Conservation (phyloP, 2,113 vertebrate genomes). For the Protobothrops mucrosquamatus region DNA sequence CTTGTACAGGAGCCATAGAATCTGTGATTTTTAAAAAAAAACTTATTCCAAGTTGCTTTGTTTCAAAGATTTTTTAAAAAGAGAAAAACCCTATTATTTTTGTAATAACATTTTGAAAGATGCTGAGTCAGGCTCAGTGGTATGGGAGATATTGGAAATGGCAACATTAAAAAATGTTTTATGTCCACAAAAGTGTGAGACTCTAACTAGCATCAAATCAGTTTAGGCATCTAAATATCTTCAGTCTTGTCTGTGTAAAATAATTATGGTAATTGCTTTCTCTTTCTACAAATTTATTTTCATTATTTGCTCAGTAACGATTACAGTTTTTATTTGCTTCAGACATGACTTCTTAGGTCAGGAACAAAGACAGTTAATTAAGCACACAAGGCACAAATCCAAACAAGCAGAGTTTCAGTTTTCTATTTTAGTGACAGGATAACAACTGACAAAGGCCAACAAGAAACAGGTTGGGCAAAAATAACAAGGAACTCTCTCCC, state of each 20-base stretch:
- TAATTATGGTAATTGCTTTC: background rate
- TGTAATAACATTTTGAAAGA: constrained; percentile 1
- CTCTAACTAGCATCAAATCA: background rate
- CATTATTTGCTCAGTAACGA: constrained; percentile 5
- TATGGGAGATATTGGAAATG: constrained; percentile 35
- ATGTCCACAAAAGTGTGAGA: constrained; percentile 29
- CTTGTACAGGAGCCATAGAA: background rate
- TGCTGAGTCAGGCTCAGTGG: background rate
- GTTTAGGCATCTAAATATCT: constrained; percentile 11
- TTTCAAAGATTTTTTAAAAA: background rate
- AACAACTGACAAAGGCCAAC: background rate
- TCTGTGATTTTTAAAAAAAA: background rate
- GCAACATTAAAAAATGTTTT: constrained; percentile 22
- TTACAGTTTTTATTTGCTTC: constrained; percentile 5
- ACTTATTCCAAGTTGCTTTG: background rate
- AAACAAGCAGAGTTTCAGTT: background rate
- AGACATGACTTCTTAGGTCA: constrained; percentile 15
- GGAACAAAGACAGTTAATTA: background rate
- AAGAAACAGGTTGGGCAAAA: background rate
- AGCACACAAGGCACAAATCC: background rate
- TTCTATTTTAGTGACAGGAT: background rate
- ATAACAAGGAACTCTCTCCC: background rate
- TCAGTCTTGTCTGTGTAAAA: constrained; percentile 20
- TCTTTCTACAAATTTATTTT: background rate
- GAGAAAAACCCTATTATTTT: background rate